Evolutionary conservation across 2,888 invertebrate species (phyloP), one percentile per base, ranked within the genome.

Genomic region (Xylota segnis): DNA sequence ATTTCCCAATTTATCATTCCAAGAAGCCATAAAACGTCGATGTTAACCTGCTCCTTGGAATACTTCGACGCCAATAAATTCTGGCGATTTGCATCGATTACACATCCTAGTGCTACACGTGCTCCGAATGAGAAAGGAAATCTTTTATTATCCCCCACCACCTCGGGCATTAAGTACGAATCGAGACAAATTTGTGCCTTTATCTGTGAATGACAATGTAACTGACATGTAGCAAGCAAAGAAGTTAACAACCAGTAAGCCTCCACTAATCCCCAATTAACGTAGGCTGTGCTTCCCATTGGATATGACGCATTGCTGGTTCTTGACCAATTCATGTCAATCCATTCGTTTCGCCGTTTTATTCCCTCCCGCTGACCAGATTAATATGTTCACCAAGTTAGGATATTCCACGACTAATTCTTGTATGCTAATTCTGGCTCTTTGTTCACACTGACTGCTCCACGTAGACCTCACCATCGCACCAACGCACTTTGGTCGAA

Each of bases 361-460:
- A n/a, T 23, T 23, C 23, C 29, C 75, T 70, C 43, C 61, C 16
- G 52, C 18, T 61, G 43, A 9, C 54, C 34, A 54, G 61, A 70
- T 56, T 58, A 70, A 58, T 23, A 23, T 32, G 37, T 43, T 37
- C 47, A 14, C 76, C 70, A 65, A 45, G 59, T 83, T 45, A 47
- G 82, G 70, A 12, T 50, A 43, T 37, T 16, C 66, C 58, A 9
- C 50, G 9, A 34, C 63, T n/a, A 40, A 50, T 63, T 76, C 63
- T 71, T 65, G 82, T 77, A 68, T 83, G 77, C 50, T 71, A 83
- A 83, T 82, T 77, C 37, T 40, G 16, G 14, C 9, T 34, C 43
- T 59, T 83, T 72, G 72, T 83, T 56, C 68, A 47, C 61, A 47
- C 16, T 18, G 34, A 47, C 16, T 18, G 34, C 14, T 14, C 45